A percentile compares a stretch with the other conserved stretches of the same genome.
Conservation (phyloP, 2,113 vertebrate genomes). For the Arvicanthis niloticus region DNA sequence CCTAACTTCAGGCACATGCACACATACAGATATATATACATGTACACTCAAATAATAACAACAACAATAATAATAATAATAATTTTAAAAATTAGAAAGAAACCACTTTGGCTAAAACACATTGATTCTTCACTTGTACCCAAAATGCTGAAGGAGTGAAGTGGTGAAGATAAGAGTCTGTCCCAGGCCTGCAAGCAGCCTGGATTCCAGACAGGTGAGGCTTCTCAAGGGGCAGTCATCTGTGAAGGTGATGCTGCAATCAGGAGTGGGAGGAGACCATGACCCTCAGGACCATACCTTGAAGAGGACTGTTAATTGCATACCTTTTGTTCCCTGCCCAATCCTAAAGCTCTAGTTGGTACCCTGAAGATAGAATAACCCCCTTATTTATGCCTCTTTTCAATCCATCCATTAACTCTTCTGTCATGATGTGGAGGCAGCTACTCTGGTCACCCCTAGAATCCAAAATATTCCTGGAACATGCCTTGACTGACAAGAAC, state of each 20-base stretch:
- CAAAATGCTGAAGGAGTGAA: not conserved
- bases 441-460: not conserved
- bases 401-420: not conserved
- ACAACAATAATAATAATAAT: not conserved
- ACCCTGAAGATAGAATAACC: not conserved
- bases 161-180: not conserved
- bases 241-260: not conserved
- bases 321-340: not conserved
- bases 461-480: not conserved
- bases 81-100: not conserved
- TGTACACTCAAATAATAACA: not conserved
- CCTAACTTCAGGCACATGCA: not conserved
- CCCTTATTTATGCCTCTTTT: not conserved
- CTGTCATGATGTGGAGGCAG: not conserved
- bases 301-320: not conserved
- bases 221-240: not conserved
- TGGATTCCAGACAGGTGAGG: not conserved
- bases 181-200: not conserved
- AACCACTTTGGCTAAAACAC: not conserved
- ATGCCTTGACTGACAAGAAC: not conserved
- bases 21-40: not conserved
- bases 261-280: not conserved
- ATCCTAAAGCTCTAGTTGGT: not conserved
- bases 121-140: not conserved
- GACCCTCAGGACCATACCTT: too few species aligned